Percentiles rank a stretch among this genome's conserved stretches.
phyloP scores from a whole-genome alignment of 2,113 vertebrate species.

The Lathamus discolor region DNA sequence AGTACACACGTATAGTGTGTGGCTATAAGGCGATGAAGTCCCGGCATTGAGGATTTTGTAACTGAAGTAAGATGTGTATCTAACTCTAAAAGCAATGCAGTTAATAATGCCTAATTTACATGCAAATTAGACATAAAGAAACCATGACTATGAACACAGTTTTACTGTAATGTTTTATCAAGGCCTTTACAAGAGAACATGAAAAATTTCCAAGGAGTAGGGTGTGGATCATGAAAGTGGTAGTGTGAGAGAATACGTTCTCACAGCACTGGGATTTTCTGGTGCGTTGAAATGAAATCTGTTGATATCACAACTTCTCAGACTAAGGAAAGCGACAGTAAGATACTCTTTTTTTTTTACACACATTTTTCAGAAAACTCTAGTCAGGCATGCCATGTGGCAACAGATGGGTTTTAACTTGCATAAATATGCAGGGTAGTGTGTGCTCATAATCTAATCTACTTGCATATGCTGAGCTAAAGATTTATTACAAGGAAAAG shows the following conservation, averaged over 20 bases:
- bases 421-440: not conserved
- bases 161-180: not conserved
- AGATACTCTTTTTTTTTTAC: not conserved
- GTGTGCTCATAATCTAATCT: not conserved
- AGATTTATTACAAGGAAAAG: not conserved
- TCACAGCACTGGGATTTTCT: not conserved
- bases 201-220: not conserved
- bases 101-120: not conserved
- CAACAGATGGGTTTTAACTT: slow-evolving; percentile 39
- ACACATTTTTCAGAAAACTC: not conserved
- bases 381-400: not conserved
- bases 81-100: not conserved
- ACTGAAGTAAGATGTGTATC: not conserved
- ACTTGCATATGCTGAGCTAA: not conserved
- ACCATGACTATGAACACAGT: not conserved
- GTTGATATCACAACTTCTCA: not conserved
- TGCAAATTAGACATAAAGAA: not conserved
- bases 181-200: not conserved
- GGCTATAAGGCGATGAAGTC: not conserved
- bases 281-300: not conserved
- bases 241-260: not conserved
- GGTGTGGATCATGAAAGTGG: not conserved
- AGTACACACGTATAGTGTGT: no score
- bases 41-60: not conserved
- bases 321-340: not conserved